Evolutionary conservation across 2,113 vertebrate species (phyloP).

Genomic region (Grammomys surdaster): DNA sequence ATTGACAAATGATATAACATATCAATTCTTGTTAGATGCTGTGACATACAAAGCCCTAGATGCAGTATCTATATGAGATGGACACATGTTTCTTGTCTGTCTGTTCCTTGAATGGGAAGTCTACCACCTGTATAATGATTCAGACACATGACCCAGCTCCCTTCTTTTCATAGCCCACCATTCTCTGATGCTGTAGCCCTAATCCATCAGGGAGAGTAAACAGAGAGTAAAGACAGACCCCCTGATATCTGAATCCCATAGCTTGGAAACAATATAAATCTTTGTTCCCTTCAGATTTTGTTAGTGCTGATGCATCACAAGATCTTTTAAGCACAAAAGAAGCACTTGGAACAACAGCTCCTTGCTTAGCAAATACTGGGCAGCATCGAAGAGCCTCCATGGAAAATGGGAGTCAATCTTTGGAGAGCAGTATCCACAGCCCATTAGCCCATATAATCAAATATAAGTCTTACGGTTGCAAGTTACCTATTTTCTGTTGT

Average conservation of each 20-base stretch:
- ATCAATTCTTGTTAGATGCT: neutral
- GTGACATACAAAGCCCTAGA: neutral
- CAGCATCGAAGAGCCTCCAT: neutral
- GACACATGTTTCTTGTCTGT: neutral
- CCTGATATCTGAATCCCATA: neutral
- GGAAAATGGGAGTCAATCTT: neutral
- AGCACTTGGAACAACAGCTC: neutral
- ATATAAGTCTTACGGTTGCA: neutral
- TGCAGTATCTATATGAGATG: neutral
- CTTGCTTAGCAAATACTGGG: neutral
- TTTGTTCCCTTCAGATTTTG: neutral
- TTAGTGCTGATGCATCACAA: neutral
- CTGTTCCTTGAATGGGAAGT: neutral
- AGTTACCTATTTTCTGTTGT: conserved; percentile 4
- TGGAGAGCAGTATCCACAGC: neutral
- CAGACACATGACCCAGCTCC: no score
- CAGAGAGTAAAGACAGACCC: neutral
- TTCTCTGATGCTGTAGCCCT: neutral
- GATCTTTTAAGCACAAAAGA: neutral
- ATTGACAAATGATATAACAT: neutral
- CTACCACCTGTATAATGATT: neutral
- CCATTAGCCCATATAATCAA: neutral
- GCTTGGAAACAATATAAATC: neutral
- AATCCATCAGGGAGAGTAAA: neutral
- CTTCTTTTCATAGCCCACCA: neutral